Evolutionary conservation across 1,140 invertebrate genomes (phyloP), one percentile per base, ranked within the genome.

Genomic region (Nasonia longicornis): DNA sequence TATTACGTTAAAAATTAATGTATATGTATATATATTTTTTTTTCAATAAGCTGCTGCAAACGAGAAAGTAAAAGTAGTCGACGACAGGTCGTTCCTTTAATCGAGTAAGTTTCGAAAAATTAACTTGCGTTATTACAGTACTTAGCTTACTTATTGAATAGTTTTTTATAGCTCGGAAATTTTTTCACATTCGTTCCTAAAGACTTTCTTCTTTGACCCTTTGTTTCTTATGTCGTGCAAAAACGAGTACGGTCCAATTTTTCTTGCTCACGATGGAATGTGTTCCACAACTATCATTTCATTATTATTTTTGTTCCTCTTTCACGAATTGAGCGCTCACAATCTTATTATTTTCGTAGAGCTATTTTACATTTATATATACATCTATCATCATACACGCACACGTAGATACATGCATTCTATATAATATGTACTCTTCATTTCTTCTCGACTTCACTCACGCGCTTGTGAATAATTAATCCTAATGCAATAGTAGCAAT

Each of bases 311-410:
- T 63, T 26, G 11, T 79, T 79, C 69, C 11, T 83, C 45, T 74
- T 74, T 80, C 71, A 74, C 63, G 58, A 70, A 83, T 84, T 71
- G 76, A 83, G 73, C 76, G 84, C 26, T 84, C 83, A 83, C 83
- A 84, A 83, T 83, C 75, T 67, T 79, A 84, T 85, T 82, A 58
- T 85, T 74, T 82, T 79, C 83, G 77, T 86, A 84, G 85, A 86
- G 66, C 79, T 87, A 86, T 86, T 88, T 89, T 87, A 88, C 84
- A 88, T 85, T 84, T 84, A 86, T 85, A 82, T 84, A 79, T 84
- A 87, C 86, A 87, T 84, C 83, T 84, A 86, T 84, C 79, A 82
- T 77, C 81, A 84, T 81, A 82, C 83, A 81, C 80, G 48, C 77
- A 72, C 35, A 69, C 76, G 16, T 84, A 85, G 82, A 84, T 80